Evolutionary conservation across 1,140 invertebrate species (phyloP), one percentile per base, ranked within the genome.

Genomic region (Mycetomoellerius zeteki): DNA sequence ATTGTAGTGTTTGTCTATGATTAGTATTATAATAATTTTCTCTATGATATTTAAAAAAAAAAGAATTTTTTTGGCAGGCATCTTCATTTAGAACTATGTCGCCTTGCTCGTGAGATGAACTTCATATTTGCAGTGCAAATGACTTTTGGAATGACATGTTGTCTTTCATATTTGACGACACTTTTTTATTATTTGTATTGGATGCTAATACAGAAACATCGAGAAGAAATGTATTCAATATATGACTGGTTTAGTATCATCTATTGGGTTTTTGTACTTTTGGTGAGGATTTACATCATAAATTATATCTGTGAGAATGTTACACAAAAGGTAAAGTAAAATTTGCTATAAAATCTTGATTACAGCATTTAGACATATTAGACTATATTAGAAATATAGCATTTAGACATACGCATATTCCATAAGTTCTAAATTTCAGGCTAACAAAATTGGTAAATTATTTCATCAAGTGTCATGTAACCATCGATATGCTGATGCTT

Each of bases 61-160:
- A 16, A 19, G 0, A 43, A 43, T 43, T 24, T 37, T 75, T 21
- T 58, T 19, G 5, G 3, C 12, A 85, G 71, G 71, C 81, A 85
- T 50, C 67, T 85, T 76, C 27, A 76, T 85, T 73, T 73, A 50
- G 81, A 85, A 76, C 21, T 85, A 21, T 24, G 33, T 47, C 7
- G 21, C 0, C 21, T 76, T 3, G 21, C 52, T 73, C 71, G 67
- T 3, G 37, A 62, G 5, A 33, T 85, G 16, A 85, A 76, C n/a
- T 7, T 16, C 14, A 58, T 85, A 21, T 85, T 75, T 16, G 27
- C 43, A 75, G 16, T 52, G 0, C 71, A 85, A 33, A 37, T 85
- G 7, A 75, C 37, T n/a, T 43, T 82, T 12, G 33, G 58, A 82
- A 82, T 82, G 80, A 14, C 5, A 7, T 33, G 14, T 12, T 30